phyloP scores from a whole-genome alignment of 1,140 invertebrate species.

The Phenacoccus solenopsis region DNA sequence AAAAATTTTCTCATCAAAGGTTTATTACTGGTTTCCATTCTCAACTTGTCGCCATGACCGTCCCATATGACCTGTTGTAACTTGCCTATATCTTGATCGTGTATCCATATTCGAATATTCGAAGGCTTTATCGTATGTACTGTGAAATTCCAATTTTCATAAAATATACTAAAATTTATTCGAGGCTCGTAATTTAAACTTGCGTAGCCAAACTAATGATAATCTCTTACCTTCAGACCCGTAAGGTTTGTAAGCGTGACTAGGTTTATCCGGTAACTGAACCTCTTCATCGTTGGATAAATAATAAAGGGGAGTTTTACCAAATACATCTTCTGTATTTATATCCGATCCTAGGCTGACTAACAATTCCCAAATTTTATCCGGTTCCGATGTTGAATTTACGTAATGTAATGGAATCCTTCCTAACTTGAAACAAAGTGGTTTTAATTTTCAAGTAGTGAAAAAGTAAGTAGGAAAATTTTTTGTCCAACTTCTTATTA shows the following conservation, averaged over 20 bases:
- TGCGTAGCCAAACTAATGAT: too few species aligned
- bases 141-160: not conserved
- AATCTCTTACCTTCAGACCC: not conserved
- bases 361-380: conserved; percentile 48
- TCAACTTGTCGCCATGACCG: conserved; percentile 64
- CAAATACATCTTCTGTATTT: conserved; percentile 47
- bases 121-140: conserved; percentile 50
- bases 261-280: conserved; percentile 41
- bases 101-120: conserved; percentile 83
- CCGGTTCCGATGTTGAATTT: conserved; percentile 42
- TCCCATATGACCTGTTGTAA: conserved; percentile 76
- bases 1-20: conserved; percentile 63
- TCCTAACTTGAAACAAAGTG: not conserved
- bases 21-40: conserved; percentile 70
- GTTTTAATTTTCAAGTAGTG: too few species aligned
- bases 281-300: conserved; percentile 43
- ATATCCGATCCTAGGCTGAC: conserved; percentile 52
- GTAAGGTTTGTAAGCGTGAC: conserved; percentile 28
- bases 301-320: conserved; percentile 57
- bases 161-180: too few species aligned
- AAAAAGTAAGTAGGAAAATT: too few species aligned
- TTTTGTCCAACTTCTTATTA: too few species aligned
- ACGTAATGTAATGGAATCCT: conserved; percentile 22
- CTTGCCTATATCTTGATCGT: conserved; percentile 69
- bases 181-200: too few species aligned